A percentile compares a stretch with the other conserved stretches of the same genome.
These are phyloP conservation scores for Trichomycterus rosablanca DNA, from an alignment of 2,113 vertebrate genomes.

Conservation along the genomic window DNA sequence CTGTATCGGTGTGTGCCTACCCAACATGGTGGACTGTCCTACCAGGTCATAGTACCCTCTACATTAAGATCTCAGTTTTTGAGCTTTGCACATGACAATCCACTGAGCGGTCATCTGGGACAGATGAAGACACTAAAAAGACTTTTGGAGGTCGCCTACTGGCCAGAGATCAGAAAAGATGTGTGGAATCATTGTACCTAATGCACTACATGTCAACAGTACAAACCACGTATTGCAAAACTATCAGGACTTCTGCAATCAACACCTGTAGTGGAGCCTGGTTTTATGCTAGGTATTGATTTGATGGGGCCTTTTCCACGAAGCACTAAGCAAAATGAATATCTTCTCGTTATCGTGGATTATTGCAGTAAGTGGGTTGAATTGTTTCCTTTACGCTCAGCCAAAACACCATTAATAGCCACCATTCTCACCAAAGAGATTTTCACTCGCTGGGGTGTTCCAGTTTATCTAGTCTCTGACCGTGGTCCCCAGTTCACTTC, in stretches of 20 bases:
- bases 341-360: neutral
- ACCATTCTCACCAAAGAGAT: neutral
- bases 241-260: neutral
- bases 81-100: neutral
- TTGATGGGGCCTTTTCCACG: neutral
- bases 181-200: slow-evolving; percentile 1
- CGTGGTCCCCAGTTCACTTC: neutral
- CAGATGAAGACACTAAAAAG: neutral
- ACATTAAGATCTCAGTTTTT: neutral
- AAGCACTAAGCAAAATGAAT: neutral
- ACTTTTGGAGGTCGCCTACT: neutral
- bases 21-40: neutral
- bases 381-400: neutral
- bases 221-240: neutral
- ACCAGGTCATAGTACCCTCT: neutral
- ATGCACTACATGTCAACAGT: neutral
- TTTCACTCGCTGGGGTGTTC: neutral
- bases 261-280: neutral
- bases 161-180: neutral
- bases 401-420: neutral
- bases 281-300: neutral
- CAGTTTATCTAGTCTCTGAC: neutral
- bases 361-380: neutral
- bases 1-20: neutral
- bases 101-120: neutral